phyloP scores from a whole-genome alignment of 2,113 vertebrate species.

The Neotoma lepida region DNA sequence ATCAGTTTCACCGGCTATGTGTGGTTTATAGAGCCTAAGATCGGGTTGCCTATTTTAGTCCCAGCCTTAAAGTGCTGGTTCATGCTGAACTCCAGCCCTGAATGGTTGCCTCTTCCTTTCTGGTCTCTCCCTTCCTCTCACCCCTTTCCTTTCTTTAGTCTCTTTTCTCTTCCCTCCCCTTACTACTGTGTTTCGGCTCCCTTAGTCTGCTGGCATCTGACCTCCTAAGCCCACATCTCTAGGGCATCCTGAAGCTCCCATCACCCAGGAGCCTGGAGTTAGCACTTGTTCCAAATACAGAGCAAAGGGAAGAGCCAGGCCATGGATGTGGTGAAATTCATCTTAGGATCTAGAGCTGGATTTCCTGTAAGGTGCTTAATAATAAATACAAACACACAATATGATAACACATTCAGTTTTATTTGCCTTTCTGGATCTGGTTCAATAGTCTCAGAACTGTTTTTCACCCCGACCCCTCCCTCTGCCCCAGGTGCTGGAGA shows the following conservation, averaged over 20 bases:
- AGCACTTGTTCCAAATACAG: not conserved
- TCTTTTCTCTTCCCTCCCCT: not conserved
- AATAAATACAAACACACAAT: constrained; percentile 35
- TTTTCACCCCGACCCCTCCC: not conserved
- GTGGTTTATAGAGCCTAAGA: constrained; percentile 63
- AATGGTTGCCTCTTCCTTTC: constrained; percentile 20
- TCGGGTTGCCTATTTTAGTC: constrained; percentile 66
- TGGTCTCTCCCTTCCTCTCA: not conserved
- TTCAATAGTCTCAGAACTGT: not conserved
- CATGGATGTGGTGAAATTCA: constrained; percentile 21
- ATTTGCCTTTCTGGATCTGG: constrained; percentile 63
- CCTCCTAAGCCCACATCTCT: not conserved
- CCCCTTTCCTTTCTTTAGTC: constrained; percentile 20
- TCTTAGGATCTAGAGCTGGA: not conserved
- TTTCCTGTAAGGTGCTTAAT: constrained; percentile 15
- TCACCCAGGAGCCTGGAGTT: not conserved
- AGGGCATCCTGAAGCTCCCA: not conserved
- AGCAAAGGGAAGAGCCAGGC: constrained; percentile 15
- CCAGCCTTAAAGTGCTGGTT: constrained; percentile 56
- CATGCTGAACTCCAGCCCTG: constrained; percentile 13
- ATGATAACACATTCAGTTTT: constrained; percentile 64
- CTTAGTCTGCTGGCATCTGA: not conserved
- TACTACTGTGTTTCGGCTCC: not conserved
- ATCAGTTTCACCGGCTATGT: constrained; percentile 59
- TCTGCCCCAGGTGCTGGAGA: not conserved